Percentiles rank a stretch among this genome's conserved stretches.
These are phyloP conservation scores for Siniperca undulata DNA, from an alignment of 2,797 vertebrate genomes.

Conservation along the genomic window DNA sequence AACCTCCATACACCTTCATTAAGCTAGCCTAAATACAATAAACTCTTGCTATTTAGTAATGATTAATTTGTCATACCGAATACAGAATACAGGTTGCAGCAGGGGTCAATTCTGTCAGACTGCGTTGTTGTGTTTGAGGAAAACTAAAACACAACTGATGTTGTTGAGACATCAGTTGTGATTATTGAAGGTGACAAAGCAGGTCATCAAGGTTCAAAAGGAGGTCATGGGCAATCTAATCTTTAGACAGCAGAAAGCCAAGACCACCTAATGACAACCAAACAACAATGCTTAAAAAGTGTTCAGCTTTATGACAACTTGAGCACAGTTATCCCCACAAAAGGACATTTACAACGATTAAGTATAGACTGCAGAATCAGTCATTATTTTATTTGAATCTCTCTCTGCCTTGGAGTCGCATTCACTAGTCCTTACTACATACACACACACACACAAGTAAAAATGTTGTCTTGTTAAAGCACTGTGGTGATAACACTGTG, in stretches of 20 bases:
- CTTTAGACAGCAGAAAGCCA: slow-evolving; percentile 15
- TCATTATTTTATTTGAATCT: slow-evolving; percentile 10
- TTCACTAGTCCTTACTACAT: background rate
- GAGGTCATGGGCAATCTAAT: slow-evolving; percentile 13
- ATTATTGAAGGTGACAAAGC: slow-evolving; percentile 22
- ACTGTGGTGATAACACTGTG: background rate
- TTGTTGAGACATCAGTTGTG: slow-evolving; percentile 7
- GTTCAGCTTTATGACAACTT: background rate
- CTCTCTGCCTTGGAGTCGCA: background rate
- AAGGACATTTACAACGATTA: slow-evolving; percentile 3
- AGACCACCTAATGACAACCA: background rate
- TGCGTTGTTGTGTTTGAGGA: slow-evolving; percentile 19
- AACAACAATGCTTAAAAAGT: slow-evolving; percentile 3
- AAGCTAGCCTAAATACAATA: slow-evolving; percentile 17
- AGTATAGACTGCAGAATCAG: background rate
- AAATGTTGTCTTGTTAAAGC: background rate
- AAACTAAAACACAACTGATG: slow-evolving; percentile 15
- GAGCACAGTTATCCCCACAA: background rate
- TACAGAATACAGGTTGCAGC: slow-evolving; percentile 23
- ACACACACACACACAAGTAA: background rate
- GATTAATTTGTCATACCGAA: slow-evolving; percentile 37
- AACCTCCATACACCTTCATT: slow-evolving; percentile 31
- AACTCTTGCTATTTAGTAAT: slow-evolving; percentile 29
- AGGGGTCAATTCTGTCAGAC: slow-evolving; percentile 26
- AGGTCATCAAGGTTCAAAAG: slow-evolving; percentile 14